phyloP scores from a whole-genome alignment of 2,113 vertebrate species.

The Xerus inauris region DNA sequence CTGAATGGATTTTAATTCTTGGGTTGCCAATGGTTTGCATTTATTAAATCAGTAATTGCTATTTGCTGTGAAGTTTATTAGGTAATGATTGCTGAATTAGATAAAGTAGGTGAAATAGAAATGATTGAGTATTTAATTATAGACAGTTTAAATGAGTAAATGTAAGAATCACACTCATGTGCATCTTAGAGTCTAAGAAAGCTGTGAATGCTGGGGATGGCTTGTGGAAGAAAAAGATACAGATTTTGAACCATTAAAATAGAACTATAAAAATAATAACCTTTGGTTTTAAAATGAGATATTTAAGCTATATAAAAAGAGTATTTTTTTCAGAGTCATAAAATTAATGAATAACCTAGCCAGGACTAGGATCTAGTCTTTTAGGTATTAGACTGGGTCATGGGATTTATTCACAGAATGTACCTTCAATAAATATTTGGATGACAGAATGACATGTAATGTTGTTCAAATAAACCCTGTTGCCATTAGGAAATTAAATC shows the following conservation, averaged over 20 bases:
- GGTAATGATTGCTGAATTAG: conserved; percentile 22
- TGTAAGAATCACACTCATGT: neutral
- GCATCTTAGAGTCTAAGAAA: conserved; percentile 15
- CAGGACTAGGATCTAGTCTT: neutral
- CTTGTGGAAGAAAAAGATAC: neutral
- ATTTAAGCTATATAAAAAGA: neutral
- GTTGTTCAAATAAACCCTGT: neutral
- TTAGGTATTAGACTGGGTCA: neutral
- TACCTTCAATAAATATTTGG: neutral
- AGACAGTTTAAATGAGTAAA: conserved; percentile 39
- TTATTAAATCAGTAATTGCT: neutral
- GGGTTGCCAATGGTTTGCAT: conserved; percentile 2
- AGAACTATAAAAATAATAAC: neutral
- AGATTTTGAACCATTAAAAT: conserved; percentile 1
- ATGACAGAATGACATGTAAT: neutral
- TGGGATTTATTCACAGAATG: neutral
- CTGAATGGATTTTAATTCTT: conserved; percentile 40
- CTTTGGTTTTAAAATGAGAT: neutral
- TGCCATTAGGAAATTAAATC: neutral
- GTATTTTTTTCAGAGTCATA: neutral
- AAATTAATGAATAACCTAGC: neutral
- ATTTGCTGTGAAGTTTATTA: neutral
- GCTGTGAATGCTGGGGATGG: neutral
- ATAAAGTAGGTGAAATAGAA: neutral
- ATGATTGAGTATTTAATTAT: conserved; percentile 22